These are phyloP conservation scores for Tridacna crocea DNA, from an alignment of 2,888 invertebrate species.

Conservation along the genomic window DNA sequence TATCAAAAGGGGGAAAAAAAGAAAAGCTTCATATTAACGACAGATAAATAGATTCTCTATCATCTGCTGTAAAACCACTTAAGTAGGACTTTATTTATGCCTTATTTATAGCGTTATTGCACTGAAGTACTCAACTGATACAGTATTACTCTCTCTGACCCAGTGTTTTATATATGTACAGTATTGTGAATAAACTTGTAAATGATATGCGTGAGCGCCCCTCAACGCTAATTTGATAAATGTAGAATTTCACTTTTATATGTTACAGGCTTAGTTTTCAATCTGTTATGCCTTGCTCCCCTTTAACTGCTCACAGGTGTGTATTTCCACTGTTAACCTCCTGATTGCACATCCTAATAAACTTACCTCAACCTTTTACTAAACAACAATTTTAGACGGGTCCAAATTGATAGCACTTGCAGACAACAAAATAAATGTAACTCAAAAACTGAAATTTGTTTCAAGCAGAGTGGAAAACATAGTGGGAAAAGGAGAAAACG, in stretches of 20 bases:
- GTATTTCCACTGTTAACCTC: neutral
- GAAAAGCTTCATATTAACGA: neutral
- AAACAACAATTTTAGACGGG: too few species aligned
- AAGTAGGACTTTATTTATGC: neutral
- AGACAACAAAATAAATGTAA: too few species aligned
- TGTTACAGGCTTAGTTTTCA: neutral
- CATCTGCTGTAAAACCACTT: neutral
- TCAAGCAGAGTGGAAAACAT: too few species aligned
- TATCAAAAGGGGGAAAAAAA: too few species aligned
- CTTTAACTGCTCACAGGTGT: neutral
- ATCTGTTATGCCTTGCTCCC: slow-evolving; percentile 11
- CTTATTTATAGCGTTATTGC: neutral
- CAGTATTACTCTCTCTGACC: neutral
- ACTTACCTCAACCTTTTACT: neutral
- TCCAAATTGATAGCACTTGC: too few species aligned
- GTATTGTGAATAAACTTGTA: slow-evolving; percentile 25
- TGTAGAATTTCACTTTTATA: slow-evolving; percentile 19
- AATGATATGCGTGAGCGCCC: slow-evolving; percentile 35
- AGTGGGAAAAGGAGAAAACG: too few species aligned
- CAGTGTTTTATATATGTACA: slow-evolving; percentile 3
- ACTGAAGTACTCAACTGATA: neutral
- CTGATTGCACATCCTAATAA: neutral
- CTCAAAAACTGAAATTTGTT: too few species aligned
- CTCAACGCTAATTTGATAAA: slow-evolving; percentile 29
- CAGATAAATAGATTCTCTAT: neutral